Conservation (phyloP, 2,888 invertebrate genomes). For the Drosophila melanosoma region DNA sequence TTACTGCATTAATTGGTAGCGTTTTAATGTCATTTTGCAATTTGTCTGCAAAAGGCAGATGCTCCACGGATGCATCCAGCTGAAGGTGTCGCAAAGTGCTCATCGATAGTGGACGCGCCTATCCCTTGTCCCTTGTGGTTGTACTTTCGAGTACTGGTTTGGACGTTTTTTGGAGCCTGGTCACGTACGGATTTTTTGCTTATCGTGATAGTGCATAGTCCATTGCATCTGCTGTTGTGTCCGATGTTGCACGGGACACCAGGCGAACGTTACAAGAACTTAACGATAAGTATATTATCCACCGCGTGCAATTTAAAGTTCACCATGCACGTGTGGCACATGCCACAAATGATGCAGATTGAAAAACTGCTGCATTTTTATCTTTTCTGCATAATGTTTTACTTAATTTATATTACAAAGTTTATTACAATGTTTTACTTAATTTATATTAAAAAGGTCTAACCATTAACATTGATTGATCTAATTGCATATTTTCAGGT, state of each 20-base stretch:
- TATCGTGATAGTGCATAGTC: constrained; percentile 38
- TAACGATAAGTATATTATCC: constrained; percentile 45
- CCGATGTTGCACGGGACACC: constrained; percentile 33
- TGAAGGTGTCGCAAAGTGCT: constrained; percentile 32
- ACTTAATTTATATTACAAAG: background rate
- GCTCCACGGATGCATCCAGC: background rate
- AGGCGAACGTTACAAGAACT: constrained; percentile 52
- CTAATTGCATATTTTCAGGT: background rate
- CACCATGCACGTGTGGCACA: constrained; percentile 35
- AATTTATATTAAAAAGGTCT: background rate
- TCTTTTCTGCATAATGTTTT: background rate
- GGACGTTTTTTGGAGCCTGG: constrained; percentile 44
- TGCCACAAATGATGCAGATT: constrained; percentile 50
- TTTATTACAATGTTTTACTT: background rate
- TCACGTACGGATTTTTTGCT: constrained; percentile 26
- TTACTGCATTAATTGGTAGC: constrained; percentile 41
- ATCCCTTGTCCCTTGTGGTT: constrained; percentile 60
- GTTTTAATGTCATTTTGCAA: constrained; percentile 65
- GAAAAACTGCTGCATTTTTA: constrained; percentile 23
- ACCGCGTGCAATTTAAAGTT: constrained; percentile 60
- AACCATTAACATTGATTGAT: background rate
- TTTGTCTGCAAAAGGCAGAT: constrained; percentile 51
- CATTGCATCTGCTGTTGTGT: constrained; percentile 62
- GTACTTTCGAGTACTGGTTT: constrained; percentile 48
- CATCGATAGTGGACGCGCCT: constrained; percentile 52